These are phyloP conservation scores for Bursaphelenchus okinawaensis DNA, from an alignment of 2,888 invertebrate species.

Conservation along the genomic window DNA sequence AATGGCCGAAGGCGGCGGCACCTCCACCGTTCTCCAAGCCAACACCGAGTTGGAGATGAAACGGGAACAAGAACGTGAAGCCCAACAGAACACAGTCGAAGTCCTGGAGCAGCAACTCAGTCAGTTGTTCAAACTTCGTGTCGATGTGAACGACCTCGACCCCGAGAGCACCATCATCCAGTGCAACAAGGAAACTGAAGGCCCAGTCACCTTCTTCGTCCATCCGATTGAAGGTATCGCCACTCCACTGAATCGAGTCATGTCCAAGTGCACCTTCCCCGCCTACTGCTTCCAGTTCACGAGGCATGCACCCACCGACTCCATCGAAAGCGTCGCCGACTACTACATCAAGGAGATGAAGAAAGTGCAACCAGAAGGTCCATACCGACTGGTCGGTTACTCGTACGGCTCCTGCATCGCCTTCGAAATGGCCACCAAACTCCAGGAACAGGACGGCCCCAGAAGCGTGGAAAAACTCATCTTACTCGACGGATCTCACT, in stretches of 20 bases:
- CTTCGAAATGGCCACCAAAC: constrained; percentile 83
- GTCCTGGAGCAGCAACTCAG: constrained; percentile 57
- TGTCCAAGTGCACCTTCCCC: constrained; percentile 65
- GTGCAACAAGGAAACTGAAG: constrained; percentile 51
- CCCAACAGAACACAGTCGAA: constrained; percentile 49
- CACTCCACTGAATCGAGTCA: constrained; percentile 64
- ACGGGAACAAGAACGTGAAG: constrained; percentile 52
- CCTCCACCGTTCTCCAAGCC: constrained; percentile 42
- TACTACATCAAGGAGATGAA: constrained; percentile 66
- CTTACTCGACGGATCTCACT: constrained; percentile 75
- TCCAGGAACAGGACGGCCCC: constrained; percentile 64
- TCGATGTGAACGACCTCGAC: constrained; percentile 62
- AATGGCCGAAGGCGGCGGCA: constrained; percentile 56
- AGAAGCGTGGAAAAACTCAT: constrained; percentile 64
- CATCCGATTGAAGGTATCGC: constrained; percentile 80
- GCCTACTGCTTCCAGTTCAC: constrained; percentile 58
- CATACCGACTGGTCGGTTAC: constrained; percentile 84
- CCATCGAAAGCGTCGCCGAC: constrained; percentile 53
- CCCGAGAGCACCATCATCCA: constrained; percentile 56
- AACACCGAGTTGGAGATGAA: constrained; percentile 50
- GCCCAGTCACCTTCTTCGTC: constrained; percentile 62
- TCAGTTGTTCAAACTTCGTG: constrained; percentile 57
- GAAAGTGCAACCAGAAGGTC: constrained; percentile 72
- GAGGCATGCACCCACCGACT: constrained; percentile 51
- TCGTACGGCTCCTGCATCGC: constrained; percentile 91